Evolutionary conservation across 2,113 vertebrate species (phyloP).

Genomic region (Barbus barbus): DNA sequence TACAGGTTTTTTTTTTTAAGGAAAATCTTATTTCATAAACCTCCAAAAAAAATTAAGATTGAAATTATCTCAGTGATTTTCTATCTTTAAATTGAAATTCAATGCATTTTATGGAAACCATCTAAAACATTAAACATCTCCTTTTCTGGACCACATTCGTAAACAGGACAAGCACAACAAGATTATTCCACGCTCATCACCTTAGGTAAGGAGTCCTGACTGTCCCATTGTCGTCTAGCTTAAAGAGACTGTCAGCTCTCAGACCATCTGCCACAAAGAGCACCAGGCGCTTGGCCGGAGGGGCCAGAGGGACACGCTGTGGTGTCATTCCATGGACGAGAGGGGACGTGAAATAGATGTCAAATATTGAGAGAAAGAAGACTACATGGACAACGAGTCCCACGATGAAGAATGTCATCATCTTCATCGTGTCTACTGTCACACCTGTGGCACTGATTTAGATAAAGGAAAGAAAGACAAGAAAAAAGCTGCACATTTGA

Average conservation of each 20-base stretch:
- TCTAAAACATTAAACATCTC: background rate
- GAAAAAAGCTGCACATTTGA: background rate
- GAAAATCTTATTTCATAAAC: too few relatives aligned
- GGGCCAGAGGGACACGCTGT: slow-evolving; percentile 72
- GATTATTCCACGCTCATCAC: slow-evolving; percentile 62
- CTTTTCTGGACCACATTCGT: slow-evolving; percentile 51
- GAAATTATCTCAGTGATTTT: too few relatives aligned
- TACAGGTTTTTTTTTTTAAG: too few relatives aligned
- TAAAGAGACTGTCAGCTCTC: slow-evolving; percentile 86
- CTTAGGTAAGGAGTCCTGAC: slow-evolving; percentile 84
- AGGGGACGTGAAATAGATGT: slow-evolving; percentile 98
- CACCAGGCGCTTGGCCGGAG: slow-evolving; percentile 87
- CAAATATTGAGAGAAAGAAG: slow-evolving; percentile 94
- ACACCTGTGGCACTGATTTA: background rate
- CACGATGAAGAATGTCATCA: slow-evolving; percentile 81
- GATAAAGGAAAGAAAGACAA: background rate
- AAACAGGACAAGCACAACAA: background rate
- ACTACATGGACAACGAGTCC: slow-evolving; percentile 87
- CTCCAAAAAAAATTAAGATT: too few relatives aligned
- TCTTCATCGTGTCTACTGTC: slow-evolving; percentile 66
- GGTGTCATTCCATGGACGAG: slow-evolving; percentile 95
- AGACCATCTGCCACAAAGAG: slow-evolving; percentile 92
- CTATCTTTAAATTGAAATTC: too few relatives aligned
- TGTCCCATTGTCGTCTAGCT: slow-evolving; percentile 65
- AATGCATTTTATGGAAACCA: background rate